Base-by-base conservation (phyloP, 1,140 invertebrate species). In the roundworm (Caenorhabditis elegans) region DNA sequence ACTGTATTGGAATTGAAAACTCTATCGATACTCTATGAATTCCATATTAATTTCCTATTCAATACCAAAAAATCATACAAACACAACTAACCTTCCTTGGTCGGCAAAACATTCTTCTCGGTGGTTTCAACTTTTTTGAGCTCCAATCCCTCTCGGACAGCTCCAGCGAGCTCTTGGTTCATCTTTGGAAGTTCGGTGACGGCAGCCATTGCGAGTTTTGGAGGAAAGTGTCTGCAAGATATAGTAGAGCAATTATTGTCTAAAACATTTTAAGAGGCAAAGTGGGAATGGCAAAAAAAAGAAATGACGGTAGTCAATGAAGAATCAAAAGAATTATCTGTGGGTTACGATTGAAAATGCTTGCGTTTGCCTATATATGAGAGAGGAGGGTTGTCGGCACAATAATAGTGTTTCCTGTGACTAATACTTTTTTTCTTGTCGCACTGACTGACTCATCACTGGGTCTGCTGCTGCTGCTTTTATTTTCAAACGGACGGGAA, bases 71-170 rank as follows among this genome's bases (percentile, higher is more conserved):
- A n/a, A n/a, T n/a, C n/a, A n/a, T n/a, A n/a, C n/a, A n/a, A n/a
- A n/a, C n/a, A n/a, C n/a, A n/a, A 60, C 83, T n/a, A 19, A 85
- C 84, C 84, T 47, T 88, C 85, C 22, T 77, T 83, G 26, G 88
- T 86, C n/a, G 88, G 88, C 17, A 89, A 85, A 24, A 87, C 79
- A 60, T 89, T 87, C 83, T 89, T 89, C 82, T 90, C 88, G 24
- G 77, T 79, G n/a, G 88, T 90, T 53, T 89, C 87, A 15, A 86
- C 86, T 36, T 85, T 85, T 60, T 87, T 88, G 65, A 89, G 85
- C 82, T 90, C 88, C 76, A 84, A 78, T 24, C 47, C 77, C 48
- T 75, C 46, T 24, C 79, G 79, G 13, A 84, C 77, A 11, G 43
- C 83, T 53, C 85, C 53, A 22, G 83, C 83, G 46, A 84, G 48